Evolutionary conservation across 2,888 invertebrate genomes (phyloP), one percentile per base, ranked within the genome.

Genomic region (Catocala fraxini): DNA sequence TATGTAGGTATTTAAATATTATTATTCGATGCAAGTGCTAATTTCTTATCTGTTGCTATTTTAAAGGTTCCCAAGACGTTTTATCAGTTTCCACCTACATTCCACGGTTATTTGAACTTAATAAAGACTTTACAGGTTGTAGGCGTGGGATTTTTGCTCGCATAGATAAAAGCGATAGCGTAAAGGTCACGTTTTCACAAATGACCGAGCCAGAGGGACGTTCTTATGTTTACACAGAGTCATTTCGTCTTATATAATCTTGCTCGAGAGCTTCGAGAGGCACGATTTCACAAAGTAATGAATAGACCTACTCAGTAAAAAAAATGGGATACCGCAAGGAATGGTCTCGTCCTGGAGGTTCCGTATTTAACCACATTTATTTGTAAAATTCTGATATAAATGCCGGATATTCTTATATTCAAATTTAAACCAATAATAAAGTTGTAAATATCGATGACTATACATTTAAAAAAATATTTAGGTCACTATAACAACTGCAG

Each of bases 131-230:
- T 51, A 46, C 13, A 61, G 49, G 12, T 64, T 55, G 39, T 33
- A 49, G 47, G 56, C 63, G 59, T 58, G 57, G 53, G 48, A 45
- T 52, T 51, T 39, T 57, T 51, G 11, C 51, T 46, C 10, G 11
- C 15, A 51, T 13, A 58, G 13, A 58, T 58, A 52, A 58, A 46
- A 11, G 46, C 33, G 2, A 46, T 46, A 41, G 12, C 46, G 41
- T 11, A 51, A 62, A 51, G 51, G 61, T 62, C 48, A 51, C 51
- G 47, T 52, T 62, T 62, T 48, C 12, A 46, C 49, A 52, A 62
- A 39, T 10, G 56, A 15, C 42, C 9, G 35, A 25, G 13, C 33
- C 6, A 1, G 48, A 0, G 12, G 51, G 13, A 46, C 12, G 43
- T n/a, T 43, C 25, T 12, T 51, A 51, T 51, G 46, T 51, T 58